Percentiles rank a stretch among this genome's conserved stretches.
Conservation (phyloP, 2,113 vertebrate genomes). For the Cyphomyrus discorhynchus region DNA sequence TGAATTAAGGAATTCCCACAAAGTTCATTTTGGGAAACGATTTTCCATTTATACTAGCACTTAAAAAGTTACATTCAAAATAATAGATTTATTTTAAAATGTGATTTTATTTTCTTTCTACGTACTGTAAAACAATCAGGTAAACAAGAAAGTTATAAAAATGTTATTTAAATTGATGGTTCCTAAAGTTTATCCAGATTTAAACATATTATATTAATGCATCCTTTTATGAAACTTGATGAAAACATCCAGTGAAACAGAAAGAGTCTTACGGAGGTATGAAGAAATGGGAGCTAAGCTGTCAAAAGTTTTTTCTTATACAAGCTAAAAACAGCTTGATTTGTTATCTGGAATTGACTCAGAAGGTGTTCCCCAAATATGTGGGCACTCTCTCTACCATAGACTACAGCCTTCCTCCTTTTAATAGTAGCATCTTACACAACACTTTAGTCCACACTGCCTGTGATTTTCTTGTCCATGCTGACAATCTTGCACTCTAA, state of each 20-base stretch:
- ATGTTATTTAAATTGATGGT: slow-evolving; percentile 8
- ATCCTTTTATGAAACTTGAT: background rate
- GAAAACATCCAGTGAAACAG: background rate
- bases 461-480: background rate
- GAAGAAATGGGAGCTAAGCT: background rate
- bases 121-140: slow-evolving; percentile 14
- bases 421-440: background rate
- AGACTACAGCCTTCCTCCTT: background rate
- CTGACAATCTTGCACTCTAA: background rate
- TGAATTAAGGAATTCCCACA: slow-evolving; percentile 6
- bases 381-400: background rate
- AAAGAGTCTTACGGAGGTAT: background rate
- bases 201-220: background rate
- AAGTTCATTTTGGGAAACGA: slow-evolving; percentile 3
- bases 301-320: background rate
- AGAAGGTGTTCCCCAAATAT: background rate
- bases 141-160: background rate
- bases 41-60: background rate
- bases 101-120: slow-evolving; percentile 8
- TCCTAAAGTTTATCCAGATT: background rate
- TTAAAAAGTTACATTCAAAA: background rate
- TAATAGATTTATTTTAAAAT: background rate
- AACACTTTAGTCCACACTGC: background rate
- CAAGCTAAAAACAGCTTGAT: background rate
- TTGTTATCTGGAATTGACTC: background rate